These are phyloP conservation scores for Gisinianus flammeolus DNA, from an alignment of 2,888 invertebrate genomes.

Conservation along the genomic window DNA sequence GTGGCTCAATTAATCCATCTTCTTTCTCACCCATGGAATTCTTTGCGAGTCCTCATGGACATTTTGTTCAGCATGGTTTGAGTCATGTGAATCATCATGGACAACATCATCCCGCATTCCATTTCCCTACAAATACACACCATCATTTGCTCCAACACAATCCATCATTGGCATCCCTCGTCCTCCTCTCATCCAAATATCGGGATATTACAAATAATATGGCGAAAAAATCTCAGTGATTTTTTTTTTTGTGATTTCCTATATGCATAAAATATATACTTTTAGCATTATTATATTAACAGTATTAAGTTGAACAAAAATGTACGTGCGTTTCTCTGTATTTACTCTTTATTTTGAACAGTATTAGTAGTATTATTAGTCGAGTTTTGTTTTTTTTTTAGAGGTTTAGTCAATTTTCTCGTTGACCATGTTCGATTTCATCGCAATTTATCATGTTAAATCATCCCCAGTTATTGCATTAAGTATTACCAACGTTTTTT, in stretches of 20 bases:
- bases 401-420: no score
- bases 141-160: constrained; percentile 53
- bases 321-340: neutral
- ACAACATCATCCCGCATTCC: constrained; percentile 3
- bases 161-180: constrained; percentile 52
- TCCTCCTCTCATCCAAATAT: constrained; percentile 55
- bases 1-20: constrained; percentile 15
- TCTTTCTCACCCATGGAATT: constrained; percentile 24
- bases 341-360: no score
- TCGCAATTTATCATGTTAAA: no score
- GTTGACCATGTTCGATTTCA: no score
- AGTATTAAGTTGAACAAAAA: neutral
- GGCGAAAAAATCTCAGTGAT: constrained; percentile 37
- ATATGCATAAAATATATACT: no score
- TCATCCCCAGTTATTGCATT: no score
- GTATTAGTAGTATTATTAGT: no score
- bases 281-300: neutral
- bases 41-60: constrained; percentile 13
- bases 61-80: neutral
- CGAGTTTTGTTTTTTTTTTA: no score
- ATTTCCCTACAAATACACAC: constrained; percentile 38
- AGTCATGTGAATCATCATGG: neutral
- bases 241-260: neutral
- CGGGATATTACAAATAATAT: constrained; percentile 54
- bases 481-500: no score